These are phyloP conservation scores for Zhuqinia jingwanae DNA, from an alignment of 2,888 invertebrate species.

Conservation along the genomic window DNA sequence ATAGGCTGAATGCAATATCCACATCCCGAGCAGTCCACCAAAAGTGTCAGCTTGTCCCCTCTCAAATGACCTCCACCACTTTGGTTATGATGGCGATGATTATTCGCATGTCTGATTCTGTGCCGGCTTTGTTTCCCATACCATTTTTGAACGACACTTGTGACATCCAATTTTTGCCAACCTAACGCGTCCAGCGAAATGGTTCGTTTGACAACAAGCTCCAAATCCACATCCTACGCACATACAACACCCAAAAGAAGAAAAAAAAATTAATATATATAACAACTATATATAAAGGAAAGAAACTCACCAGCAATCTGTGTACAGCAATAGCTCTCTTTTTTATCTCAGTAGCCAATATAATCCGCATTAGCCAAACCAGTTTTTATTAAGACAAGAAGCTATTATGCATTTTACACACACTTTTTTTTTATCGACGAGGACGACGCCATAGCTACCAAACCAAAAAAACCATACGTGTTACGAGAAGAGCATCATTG, in stretches of 20 bases:
- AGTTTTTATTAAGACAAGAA: conserved; percentile 47
- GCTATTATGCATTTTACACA: conserved; percentile 24
- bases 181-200: conserved; percentile 87
- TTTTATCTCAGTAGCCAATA: too few relatives aligned
- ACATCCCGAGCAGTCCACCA: conserved; percentile 84
- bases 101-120: conserved; percentile 74
- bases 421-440: neutral
- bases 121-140: conserved; percentile 81
- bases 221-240: conserved; percentile 81
- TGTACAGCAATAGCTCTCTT: neutral
- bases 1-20: conserved; percentile 80
- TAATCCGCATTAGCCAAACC: conserved; percentile 45
- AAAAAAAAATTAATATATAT: too few relatives aligned
- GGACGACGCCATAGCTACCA: neutral
- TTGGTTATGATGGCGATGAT: conserved; percentile 64
- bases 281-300: too few relatives aligned
- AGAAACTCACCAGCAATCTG: too few relatives aligned
- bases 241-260: conserved; percentile 39
- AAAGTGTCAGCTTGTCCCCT: conserved; percentile 86
- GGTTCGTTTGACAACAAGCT: conserved; percentile 83
- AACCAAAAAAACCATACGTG: neutral
- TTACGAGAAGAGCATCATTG: neutral
- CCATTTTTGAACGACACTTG: conserved; percentile 89
- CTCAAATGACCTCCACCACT: conserved; percentile 12
- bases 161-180: conserved; percentile 91